Conservation (phyloP, 2,888 invertebrate genomes). For the Meliscaeva auricollis region DNA sequence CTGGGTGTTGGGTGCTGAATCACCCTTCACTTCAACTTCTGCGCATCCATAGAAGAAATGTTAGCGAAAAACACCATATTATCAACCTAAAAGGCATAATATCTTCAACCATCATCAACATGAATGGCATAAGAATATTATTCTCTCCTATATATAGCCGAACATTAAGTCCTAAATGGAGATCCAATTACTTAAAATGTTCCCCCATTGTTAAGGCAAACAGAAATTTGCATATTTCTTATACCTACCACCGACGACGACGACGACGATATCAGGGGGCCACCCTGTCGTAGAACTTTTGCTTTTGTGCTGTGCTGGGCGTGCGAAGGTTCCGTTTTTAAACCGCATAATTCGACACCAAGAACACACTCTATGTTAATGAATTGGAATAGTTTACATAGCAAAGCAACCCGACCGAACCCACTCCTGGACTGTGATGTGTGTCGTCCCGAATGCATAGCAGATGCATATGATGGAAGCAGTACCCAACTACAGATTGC, state of each 20-base stretch:
- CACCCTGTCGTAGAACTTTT: constrained; percentile 34
- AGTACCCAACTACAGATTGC: constrained; percentile 49
- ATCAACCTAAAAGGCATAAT: constrained; percentile 50
- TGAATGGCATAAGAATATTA: constrained; percentile 67
- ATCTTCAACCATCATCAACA: constrained; percentile 27
- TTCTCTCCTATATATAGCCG: no score
- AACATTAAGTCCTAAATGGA: constrained; percentile 82
- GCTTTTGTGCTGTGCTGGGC: constrained; percentile 23
- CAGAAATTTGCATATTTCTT: constrained; percentile 83
- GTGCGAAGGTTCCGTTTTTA: constrained; percentile 64
- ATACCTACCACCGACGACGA: neutral
- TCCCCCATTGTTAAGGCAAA: constrained; percentile 82
- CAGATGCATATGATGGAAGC: constrained; percentile 50
- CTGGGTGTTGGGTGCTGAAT: constrained; percentile 35
- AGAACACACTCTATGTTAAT: constrained; percentile 66
- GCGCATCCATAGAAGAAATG: constrained; percentile 8
- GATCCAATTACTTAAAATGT: constrained; percentile 84
- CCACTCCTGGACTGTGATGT: constrained; percentile 5
- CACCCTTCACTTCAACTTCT: constrained; percentile 46
- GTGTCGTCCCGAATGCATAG: constrained; percentile 42
- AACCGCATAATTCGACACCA: constrained; percentile 76
- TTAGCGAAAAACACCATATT: constrained; percentile 39
- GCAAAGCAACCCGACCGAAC: constrained; percentile 23
- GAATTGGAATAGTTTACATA: constrained; percentile 68
- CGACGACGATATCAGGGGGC: constrained; percentile 49